Percentiles rank a stretch among this genome's conserved stretches.
These are phyloP conservation scores for Thunnus albacares DNA, from an alignment of 2,797 vertebrate genomes.

Conservation along the genomic window DNA sequence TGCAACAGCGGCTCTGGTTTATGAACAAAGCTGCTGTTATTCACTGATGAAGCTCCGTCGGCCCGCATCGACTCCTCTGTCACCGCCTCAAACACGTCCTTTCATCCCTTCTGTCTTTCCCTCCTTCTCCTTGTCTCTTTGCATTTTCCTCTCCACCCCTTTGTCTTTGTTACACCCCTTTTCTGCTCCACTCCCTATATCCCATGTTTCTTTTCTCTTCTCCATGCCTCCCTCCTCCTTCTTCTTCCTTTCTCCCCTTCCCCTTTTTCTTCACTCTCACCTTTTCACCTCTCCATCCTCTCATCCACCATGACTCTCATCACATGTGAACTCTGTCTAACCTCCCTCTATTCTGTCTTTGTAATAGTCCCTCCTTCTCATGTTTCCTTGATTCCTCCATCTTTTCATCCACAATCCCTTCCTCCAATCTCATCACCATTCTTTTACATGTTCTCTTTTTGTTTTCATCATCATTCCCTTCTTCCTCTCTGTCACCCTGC, in stretches of 20 bases:
- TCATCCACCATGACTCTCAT: too few relatives aligned
- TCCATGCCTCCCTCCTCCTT: neutral
- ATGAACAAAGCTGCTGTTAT: slow-evolving; percentile 5
- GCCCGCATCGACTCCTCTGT: neutral
- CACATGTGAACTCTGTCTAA: neutral
- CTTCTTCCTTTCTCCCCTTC: neutral
- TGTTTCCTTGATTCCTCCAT: neutral
- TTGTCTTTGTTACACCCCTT: neutral
- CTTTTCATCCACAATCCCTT: too few relatives aligned
- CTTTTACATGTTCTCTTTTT: neutral
- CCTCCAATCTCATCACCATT: neutral
- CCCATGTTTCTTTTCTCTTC: neutral
- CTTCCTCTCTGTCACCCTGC: neutral
- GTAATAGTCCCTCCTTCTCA: neutral
- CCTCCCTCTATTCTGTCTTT: neutral
- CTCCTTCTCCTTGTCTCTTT: too few relatives aligned
- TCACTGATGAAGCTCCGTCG: neutral
- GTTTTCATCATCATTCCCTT: too few relatives aligned
- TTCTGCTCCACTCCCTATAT: neutral
- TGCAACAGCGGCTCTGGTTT: neutral
- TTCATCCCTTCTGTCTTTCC: neutral
- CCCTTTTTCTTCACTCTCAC: neutral
- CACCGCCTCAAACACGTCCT: neutral
- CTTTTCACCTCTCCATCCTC: neutral
- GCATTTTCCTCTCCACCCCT: neutral